Evolutionary conservation across 2,797 vertebrate species (phyloP), one percentile per base, ranked within the genome.

Genomic region (Microcaecilia unicolor): DNA sequence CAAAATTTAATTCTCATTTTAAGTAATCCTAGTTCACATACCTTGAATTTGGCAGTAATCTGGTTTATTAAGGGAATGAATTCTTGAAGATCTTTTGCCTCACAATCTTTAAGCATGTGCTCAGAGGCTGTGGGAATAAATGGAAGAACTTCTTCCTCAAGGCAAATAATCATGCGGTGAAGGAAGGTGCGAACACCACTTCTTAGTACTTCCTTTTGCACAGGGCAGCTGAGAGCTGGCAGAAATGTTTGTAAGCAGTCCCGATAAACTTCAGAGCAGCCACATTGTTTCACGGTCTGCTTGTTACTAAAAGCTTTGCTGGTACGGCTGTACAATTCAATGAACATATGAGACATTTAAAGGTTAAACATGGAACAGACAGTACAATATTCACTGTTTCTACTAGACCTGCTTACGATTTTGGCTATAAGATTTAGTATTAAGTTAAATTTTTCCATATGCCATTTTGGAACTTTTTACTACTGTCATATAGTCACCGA

Each of bases 301-400:
- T 98, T 98, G 76, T 98, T 99, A 77, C 93, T 98, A 81, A 99
- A 98, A 10, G 93, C 94, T 61, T 99, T 99, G 68, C 94, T 99
- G 63, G 95, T 99, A 55, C 95, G 94, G 42, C 95, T 98, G 64
- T 6, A 42, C 12, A 41, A 55, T 21, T 23, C 64, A 54, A 53
- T 15, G 18, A 45, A 40, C 2, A 34, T 11, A 44, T 2, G 4
- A n/a, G n/a, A n/a, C n/a, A n/a, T n/a, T n/a, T n/a, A n/a, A n/a
- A n/a, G n/a, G n/a, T n/a, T n/a, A n/a, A n/a, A n/a, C n/a, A n/a
- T n/a, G n/a, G n/a, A n/a, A n/a, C n/a, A n/a, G n/a, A n/a, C n/a
- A n/a, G n/a, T n/a, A n/a, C n/a, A n/a, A n/a, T n/a, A n/a, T n/a
- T n/a, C n/a, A n/a, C n/a, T n/a, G n/a, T n/a, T n/a, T n/a, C n/a